Evolutionary conservation across 2,888 invertebrate species (phyloP).

Genomic region (Archips crataeganus): DNA sequence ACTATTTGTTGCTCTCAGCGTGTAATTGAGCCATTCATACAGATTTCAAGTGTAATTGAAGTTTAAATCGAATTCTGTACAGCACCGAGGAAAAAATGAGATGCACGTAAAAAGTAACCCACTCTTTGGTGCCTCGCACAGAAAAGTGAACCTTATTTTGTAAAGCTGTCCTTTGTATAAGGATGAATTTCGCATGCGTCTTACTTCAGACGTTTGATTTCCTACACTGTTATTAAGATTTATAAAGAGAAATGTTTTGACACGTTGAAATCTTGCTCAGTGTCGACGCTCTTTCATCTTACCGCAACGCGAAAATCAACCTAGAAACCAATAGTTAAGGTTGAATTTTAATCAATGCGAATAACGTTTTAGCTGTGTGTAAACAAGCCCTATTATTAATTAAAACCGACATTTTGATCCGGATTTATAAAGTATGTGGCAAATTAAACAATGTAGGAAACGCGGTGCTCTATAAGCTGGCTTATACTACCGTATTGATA

Average conservation of each 20-base stretch:
- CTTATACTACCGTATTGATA: background rate
- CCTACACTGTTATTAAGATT: background rate
- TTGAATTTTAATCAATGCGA: background rate
- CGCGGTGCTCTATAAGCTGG: background rate
- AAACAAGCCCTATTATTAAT: slow-evolving; percentile 12
- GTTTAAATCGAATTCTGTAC: background rate
- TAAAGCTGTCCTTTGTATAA: background rate
- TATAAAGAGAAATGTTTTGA: slow-evolving; percentile 28
- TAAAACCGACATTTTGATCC: background rate
- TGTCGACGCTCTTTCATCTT: slow-evolving; percentile 8
- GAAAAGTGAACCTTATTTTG: background rate
- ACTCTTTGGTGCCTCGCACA: background rate
- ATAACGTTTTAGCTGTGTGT: background rate
- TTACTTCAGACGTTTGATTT: background rate
- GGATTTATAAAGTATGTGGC: slow-evolving; percentile 5
- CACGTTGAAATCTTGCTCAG: slow-evolving; percentile 8
- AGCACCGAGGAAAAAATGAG: background rate
- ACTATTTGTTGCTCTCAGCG: background rate
- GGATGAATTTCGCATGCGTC: background rate
- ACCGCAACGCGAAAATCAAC: background rate
- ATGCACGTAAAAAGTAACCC: background rate
- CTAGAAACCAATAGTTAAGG: background rate
- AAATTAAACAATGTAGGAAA: background rate
- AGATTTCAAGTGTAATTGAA: background rate
- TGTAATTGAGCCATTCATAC: background rate